Percentiles rank a stretch among this genome's conserved stretches.
phyloP scores from a whole-genome alignment of 2,113 vertebrate genomes.

The Ammospiza nelsoni region DNA sequence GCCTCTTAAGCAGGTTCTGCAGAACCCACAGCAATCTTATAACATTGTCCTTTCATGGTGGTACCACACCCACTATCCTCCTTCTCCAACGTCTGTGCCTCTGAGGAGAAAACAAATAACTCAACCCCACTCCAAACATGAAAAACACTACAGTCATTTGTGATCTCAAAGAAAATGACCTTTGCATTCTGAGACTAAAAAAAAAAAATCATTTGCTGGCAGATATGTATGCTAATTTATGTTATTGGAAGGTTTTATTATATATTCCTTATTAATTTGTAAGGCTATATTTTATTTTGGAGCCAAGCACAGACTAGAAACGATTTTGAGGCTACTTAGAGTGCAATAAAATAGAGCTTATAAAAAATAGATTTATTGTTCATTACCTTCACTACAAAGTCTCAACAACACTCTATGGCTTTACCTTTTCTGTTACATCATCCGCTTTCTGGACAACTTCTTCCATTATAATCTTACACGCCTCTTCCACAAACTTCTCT shows the following conservation, averaged over 20 bases:
- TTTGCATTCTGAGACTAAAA: neutral
- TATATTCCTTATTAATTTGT: neutral
- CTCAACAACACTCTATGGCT: neutral
- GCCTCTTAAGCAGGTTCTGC: neutral
- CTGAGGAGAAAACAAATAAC: neutral
- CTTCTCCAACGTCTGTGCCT: neutral
- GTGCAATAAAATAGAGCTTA: neutral
- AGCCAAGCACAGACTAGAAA: neutral
- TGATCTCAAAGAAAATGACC: neutral
- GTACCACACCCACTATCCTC: neutral
- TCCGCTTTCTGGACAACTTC: constrained; percentile 84
- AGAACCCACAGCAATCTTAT: neutral
- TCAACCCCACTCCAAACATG: neutral
- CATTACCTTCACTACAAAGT: neutral
- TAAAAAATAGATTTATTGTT: neutral
- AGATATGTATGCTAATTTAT: neutral
- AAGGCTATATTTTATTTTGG: neutral
- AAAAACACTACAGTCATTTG: neutral
- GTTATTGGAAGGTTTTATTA: neutral
- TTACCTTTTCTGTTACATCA: constrained; percentile 84
- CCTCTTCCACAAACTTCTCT: constrained; percentile 83
- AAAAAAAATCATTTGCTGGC: neutral
- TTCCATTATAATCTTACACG: constrained; percentile 82
- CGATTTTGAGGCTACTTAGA: neutral
- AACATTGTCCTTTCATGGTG: neutral